Evolutionary conservation across 2,888 invertebrate species (phyloP).

Genomic region (Creontiades dilutus): DNA sequence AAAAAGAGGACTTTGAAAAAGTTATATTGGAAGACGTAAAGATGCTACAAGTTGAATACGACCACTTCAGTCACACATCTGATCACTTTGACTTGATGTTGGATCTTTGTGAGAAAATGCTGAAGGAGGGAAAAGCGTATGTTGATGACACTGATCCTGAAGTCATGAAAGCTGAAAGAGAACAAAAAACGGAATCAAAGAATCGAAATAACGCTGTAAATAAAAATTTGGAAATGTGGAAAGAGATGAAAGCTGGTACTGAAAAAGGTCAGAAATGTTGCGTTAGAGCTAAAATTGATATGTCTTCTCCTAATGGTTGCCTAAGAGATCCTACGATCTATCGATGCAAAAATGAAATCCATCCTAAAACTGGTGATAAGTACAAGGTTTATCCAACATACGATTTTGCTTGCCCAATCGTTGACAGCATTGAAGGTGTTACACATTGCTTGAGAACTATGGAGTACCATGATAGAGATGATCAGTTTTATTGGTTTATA

Average conservation of each 20-base stretch:
- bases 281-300: constrained; percentile 98
- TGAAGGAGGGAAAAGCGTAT: constrained; percentile 94
- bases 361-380: constrained; percentile 94
- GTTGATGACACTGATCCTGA: constrained; percentile 98
- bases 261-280: constrained; percentile 91
- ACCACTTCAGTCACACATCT: constrained; percentile 96
- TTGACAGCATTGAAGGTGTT: constrained; percentile 97
- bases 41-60: constrained; percentile 94
- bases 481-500: constrained; percentile 98
- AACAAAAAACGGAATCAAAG: constrained; percentile 90
- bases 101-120: constrained; percentile 90
- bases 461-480: constrained; percentile 98
- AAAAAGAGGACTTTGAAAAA: constrained; percentile 97
- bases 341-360: constrained; percentile 94
- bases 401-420: constrained; percentile 99
- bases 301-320: constrained; percentile 97
- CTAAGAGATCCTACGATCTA: constrained; percentile 99
- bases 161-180: constrained; percentile 95
- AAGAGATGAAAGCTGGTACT: constrained; percentile 94
- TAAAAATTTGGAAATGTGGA: constrained; percentile 93
- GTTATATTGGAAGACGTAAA: constrained; percentile 96
- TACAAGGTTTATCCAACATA: constrained; percentile 99
- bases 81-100: constrained; percentile 97
- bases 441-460: constrained; percentile 98
- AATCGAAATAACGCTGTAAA: constrained; percentile 83